Evolutionary conservation across 2,888 invertebrate genomes (phyloP).

Genomic region (Latheticus oryzae): DNA sequence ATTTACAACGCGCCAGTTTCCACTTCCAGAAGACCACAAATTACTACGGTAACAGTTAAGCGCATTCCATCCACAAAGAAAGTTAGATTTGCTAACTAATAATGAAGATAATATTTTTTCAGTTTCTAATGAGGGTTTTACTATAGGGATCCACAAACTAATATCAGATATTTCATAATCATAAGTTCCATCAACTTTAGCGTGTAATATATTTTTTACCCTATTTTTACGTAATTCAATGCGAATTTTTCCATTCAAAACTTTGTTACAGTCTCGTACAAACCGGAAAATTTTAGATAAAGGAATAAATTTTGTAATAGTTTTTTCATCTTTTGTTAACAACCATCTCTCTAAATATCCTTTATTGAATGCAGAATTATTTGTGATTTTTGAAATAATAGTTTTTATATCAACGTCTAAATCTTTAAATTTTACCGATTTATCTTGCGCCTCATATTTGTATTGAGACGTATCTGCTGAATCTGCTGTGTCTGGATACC

Average conservation of each 20-base stretch:
- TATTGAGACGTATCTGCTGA: slow-evolving; percentile 2
- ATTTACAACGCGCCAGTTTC: slow-evolving; percentile 18
- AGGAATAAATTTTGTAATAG: slow-evolving; percentile 6
- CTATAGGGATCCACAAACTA: slow-evolving; percentile 1
- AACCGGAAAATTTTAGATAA: slow-evolving; percentile 1
- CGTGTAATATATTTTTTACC: slow-evolving; percentile 1
- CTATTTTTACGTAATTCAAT: slow-evolving; percentile 1
- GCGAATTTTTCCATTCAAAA: slow-evolving; percentile 2
- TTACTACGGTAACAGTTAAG: slow-evolving; percentile 20
- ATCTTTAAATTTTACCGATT: slow-evolving; percentile 36
- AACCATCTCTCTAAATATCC: slow-evolving; percentile 9
- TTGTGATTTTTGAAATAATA: slow-evolving; percentile 37
- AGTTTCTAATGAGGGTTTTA: slow-evolving; percentile 2
- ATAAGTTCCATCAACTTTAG: slow-evolving; percentile 1
- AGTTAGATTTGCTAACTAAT: slow-evolving; percentile 23
- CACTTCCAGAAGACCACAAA: slow-evolving; percentile 13
- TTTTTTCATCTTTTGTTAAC: slow-evolving; percentile 38
- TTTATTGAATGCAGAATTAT: slow-evolving; percentile 29
- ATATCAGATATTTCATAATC: slow-evolving; percentile 2
- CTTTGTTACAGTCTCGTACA: slow-evolving; percentile 3
- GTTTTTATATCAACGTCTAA: slow-evolving; percentile 38
- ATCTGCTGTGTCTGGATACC: neutral
- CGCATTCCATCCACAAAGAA: slow-evolving; percentile 19
- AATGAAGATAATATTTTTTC: slow-evolving; percentile 12
- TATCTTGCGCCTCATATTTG: slow-evolving; percentile 23